Base-by-base conservation (phyloP, 2,113 vertebrate genomes). In the Scomber colias region DNA sequence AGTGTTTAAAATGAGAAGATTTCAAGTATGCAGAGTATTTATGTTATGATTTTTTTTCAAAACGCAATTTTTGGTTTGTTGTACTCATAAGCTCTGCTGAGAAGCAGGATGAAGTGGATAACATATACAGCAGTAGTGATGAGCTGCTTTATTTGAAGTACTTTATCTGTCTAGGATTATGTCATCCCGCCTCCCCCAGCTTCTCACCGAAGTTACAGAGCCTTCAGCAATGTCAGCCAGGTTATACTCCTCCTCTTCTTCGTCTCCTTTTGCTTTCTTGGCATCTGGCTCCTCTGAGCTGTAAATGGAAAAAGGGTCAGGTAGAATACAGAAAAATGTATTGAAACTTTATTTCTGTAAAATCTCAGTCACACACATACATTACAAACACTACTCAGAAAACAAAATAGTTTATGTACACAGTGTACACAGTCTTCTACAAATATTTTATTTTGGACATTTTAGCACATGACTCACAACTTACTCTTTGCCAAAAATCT, bases 401-500 rank as follows among this genome's bases (percentile, higher is more conserved):
- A 64, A 44, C 17, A 17, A 17, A 15, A 3, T 21, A 15, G 19
- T 46, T 46, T 40, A 9, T 40, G 2, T 40, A 2, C 6, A 9
- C 35, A 40, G 5, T 40, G 35, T 40, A 9, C 9, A 40, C 35
- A 40, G 5, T 21, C 35, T 30, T 46, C 45, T 12, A n/a, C 13
- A 48, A 14, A 45, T 30, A 57, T 17, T 53, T 53, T 27, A 27
- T 27, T 27, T 27, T 27, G 0, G 1, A 24, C 4, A 45, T 16
- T 11, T 50, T 27, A 16, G 3, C 15, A 4, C 14, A 62, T 56
- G 53, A 62, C 31, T 13, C 50, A 68, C 12, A 30, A 3, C 93
- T 83, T 85, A 99, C 98, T 92, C 95, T 84, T 96, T 96, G 85
- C 96, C 95, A 93, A 99, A 99, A 77, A 99, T 90, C 73, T 97